Evolutionary conservation across 2,113 vertebrate species (phyloP).

Genomic region (Tragelaphus imberbis): DNA sequence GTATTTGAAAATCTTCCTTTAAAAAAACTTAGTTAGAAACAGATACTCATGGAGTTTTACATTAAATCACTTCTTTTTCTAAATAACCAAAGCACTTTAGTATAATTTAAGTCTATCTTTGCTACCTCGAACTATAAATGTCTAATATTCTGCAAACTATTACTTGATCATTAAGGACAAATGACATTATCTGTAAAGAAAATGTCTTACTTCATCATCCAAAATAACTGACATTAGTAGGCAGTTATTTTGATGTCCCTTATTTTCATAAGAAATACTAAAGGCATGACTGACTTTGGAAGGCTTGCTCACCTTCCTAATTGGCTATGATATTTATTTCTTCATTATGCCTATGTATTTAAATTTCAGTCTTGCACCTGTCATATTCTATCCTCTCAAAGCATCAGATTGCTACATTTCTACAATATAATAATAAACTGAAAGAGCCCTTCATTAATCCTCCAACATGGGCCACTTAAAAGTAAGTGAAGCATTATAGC

Average conservation of each 20-base stretch:
- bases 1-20: not conserved
- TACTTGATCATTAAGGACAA: constrained; percentile 10
- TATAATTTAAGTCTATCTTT: not conserved
- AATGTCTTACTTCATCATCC: not conserved
- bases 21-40: not conserved
- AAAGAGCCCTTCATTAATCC: constrained; percentile 34
- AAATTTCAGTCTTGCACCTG: constrained; percentile 20
- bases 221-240: not conserved
- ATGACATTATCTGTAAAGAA: not conserved
- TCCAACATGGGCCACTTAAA: constrained; percentile 9
- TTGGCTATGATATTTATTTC: not conserved
- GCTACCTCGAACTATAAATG: not conserved
- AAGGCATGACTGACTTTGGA: not conserved
- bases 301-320: not conserved
- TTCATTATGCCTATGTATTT: not conserved
- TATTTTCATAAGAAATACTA: not conserved
- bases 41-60: not conserved
- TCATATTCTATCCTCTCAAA: not conserved
- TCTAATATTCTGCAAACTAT: not conserved
- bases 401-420: not conserved
- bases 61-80: not conserved
- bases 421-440: constrained; percentile 24
- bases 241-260: not conserved
- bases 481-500: not conserved
- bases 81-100: not conserved